Conservation (phyloP, 2,797 vertebrate genomes). For the Anabas testudineus region DNA sequence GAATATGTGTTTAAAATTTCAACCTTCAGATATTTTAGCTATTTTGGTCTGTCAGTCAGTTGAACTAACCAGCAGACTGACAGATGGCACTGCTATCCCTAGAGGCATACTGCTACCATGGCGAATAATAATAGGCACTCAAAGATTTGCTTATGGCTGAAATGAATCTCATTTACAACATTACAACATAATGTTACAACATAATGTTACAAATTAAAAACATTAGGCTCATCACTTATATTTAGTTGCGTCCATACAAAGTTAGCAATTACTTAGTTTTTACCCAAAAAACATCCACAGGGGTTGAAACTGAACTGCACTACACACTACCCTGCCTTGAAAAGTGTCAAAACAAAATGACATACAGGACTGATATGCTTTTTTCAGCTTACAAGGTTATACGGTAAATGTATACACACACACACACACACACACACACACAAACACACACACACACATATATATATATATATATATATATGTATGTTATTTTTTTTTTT, state of each 20-base stretch:
- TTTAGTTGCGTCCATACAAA: not conserved
- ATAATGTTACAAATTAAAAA: too few relatives aligned
- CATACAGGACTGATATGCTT: not conserved
- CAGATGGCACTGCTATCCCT: not conserved
- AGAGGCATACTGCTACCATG: not conserved
- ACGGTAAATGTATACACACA: conserved; percentile 1
- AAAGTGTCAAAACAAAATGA: conserved; percentile 30
- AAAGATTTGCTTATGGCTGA: not conserved
- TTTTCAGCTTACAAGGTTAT: conserved; percentile 23
- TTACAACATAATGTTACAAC: too few relatives aligned
- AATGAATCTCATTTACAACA: not conserved
- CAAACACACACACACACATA: too few relatives aligned
- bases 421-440: too few relatives aligned
- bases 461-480: too few relatives aligned
- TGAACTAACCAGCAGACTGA: not conserved
- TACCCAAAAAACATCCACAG: not conserved
- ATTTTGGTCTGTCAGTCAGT: not conserved
- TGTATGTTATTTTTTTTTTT: not conserved
- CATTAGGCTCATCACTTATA: too few relatives aligned
- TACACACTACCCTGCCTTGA: conserved; percentile 9
- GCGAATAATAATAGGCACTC: not conserved
- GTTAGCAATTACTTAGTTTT: not conserved
- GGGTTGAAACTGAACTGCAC: not conserved
- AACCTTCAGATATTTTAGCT: not conserved
- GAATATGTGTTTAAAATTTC: not conserved